A percentile compares a stretch with the other conserved stretches of the same genome.
phyloP scores from a whole-genome alignment of 2,113 vertebrate genomes.

The Pelobates fuscus region DNA sequence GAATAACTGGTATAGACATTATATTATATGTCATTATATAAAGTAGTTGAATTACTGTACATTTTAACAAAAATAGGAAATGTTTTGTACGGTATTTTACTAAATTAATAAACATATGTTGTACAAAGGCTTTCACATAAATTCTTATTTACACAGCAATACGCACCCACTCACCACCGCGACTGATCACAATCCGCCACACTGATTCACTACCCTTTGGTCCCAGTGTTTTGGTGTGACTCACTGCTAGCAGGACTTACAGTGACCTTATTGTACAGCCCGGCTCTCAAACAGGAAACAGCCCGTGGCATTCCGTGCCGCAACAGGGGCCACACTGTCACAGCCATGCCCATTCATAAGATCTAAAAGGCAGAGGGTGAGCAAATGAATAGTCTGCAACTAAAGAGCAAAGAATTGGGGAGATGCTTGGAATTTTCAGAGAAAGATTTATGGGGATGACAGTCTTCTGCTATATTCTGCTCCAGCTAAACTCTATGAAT shows the following conservation, averaged over 20 bases:
- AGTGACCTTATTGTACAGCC: constrained; percentile 37
- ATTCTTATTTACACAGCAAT: background rate
- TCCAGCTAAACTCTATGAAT: too few species aligned
- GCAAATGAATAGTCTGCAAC: background rate
- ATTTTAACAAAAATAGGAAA: background rate
- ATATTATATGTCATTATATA: too few species aligned
- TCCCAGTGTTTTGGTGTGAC: constrained; percentile 14
- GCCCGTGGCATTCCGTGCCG: constrained; percentile 16
- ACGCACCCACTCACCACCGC: background rate
- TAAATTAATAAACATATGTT: too few species aligned
- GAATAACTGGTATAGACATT: too few species aligned
- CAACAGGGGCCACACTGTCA: constrained; percentile 28
- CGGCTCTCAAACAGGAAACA: constrained; percentile 26
- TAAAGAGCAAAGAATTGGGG: background rate
- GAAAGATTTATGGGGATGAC: too few species aligned
- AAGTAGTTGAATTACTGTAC: background rate
- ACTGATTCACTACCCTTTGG: background rate
- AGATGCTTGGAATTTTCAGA: background rate
- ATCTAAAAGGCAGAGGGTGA: background rate
- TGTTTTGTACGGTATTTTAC: background rate
- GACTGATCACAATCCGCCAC: background rate
- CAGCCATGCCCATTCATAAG: background rate
- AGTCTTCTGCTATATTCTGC: too few species aligned
- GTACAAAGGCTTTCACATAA: background rate
- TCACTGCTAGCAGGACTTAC: constrained; percentile 20